phyloP scores from a whole-genome alignment of 2,797 vertebrate species.

The Enteromius treurensis region DNA sequence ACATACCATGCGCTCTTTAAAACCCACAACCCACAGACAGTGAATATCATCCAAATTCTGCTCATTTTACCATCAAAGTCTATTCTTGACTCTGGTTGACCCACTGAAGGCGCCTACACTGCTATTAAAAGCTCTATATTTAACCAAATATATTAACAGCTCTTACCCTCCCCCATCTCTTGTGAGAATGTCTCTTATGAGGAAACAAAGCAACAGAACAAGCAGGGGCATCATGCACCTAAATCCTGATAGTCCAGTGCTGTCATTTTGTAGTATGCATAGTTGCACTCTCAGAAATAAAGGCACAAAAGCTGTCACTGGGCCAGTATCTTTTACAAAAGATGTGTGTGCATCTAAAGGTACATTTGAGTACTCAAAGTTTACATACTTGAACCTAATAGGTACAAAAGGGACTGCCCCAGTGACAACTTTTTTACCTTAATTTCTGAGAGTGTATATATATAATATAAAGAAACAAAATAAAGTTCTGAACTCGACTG shows the following conservation, averaged over 20 bases:
- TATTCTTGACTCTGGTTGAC: slow-evolving; percentile 45
- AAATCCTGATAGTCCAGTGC: background rate
- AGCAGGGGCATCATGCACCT: background rate
- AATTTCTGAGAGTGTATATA: background rate
- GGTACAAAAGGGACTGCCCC: too few species aligned
- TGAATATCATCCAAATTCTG: slow-evolving; percentile 21
- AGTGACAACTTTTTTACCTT: too few species aligned
- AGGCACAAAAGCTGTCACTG: too few species aligned
- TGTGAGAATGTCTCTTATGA: slow-evolving; percentile 9
- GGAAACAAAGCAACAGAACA: slow-evolving; percentile 2
- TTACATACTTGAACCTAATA: too few species aligned
- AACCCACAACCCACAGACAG: slow-evolving; percentile 34
- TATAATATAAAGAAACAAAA: too few species aligned
- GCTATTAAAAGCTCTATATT: slow-evolving; percentile 41
- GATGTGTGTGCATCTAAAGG: too few species aligned
- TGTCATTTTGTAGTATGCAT: background rate
- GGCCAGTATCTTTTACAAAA: too few species aligned
- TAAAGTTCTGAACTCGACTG: background rate
- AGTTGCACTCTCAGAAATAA: background rate
- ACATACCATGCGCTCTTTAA: slow-evolving; percentile 11
- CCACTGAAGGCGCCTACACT: slow-evolving; percentile 35
- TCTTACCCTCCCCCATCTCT: slow-evolving; percentile 4
- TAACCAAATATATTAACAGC: slow-evolving; percentile 35
- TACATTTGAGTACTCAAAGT: too few species aligned
- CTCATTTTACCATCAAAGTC: slow-evolving; percentile 44